Evolutionary conservation across 2,797 vertebrate genomes (phyloP), one percentile per base, ranked within the genome.

Genomic region (Sebastes oblongus): DNA sequence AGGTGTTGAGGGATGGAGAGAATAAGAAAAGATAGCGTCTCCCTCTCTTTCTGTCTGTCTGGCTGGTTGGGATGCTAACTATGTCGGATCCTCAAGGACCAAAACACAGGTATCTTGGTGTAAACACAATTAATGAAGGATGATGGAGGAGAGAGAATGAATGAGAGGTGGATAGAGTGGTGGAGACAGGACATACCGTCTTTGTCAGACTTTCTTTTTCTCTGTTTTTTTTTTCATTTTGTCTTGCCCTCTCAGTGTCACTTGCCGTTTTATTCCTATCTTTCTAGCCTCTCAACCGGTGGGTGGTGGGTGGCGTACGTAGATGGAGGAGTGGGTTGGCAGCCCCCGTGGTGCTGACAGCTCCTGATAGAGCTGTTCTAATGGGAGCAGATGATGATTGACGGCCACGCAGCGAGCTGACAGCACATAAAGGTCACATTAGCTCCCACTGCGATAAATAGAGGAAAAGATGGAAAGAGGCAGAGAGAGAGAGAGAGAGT

Each of bases 351-450:
- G 83, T 66, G 79, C 85, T 85, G 92, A 92, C 91, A 90, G 86
- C 78, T 81, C 83, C 88, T 92, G 90, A 94, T 94, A 89, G 88
- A 95, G 91, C 79, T 72, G 80, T 93, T 89, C 80, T 92, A 93
- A 94, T 91, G 86, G 89, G 89, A 84, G 88, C 68, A 84, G 86
- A 88, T 80, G 91, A 92, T 94, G 94, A 96, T 88, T 94, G 95
- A 94, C 93, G 79, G 88, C 83, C 84, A 83, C 4, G n/a, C 62
- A 65, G 86, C 29, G 52, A 88, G 82, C 88, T 92, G 94, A 94
- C 92, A 88, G 91, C 92, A 87, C 88, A 78, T 89, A 93, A 95
- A 95, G 92, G 94, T 94, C 92, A 94, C 89, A 91, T 94, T 92
- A 94, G 89, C 88, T 83, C 83, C 83, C 88, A 81, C 85, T 78